Percentiles rank a stretch among this genome's conserved stretches.
These are phyloP conservation scores for Halocaridina rubra DNA, from an alignment of 2,888 invertebrate species.

Conservation along the genomic window DNA sequence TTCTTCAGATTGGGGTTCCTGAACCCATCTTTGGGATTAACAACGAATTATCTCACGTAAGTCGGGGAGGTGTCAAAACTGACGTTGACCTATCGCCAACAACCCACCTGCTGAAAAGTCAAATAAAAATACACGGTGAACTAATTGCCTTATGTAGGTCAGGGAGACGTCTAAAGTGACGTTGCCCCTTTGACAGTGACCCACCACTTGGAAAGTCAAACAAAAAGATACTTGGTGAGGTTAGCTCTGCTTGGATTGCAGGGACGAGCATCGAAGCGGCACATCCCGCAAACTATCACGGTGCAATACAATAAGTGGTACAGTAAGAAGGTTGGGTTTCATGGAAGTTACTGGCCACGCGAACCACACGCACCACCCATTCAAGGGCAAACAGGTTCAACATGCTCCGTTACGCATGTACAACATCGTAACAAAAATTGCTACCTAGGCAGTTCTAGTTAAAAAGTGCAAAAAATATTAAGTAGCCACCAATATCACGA, in stretches of 20 bases:
- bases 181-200: not conserved
- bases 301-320: constrained; percentile 56
- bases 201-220: not conserved
- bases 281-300: constrained; percentile 20
- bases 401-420: constrained; percentile 49
- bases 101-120: not conserved
- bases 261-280: not conserved
- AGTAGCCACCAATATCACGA: constrained; percentile 57
- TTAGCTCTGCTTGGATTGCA: not conserved
- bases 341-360: constrained; percentile 53
- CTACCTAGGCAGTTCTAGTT: constrained; percentile 56
- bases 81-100: not conserved
- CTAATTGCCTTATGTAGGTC: constrained; percentile 12
- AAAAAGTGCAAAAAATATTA: constrained; percentile 54
- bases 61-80: constrained; percentile 6
- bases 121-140: not conserved
- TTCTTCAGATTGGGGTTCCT: constrained; percentile 8
- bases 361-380: constrained; percentile 37
- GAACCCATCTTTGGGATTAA: constrained; percentile 1
- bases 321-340: constrained; percentile 42
- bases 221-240: not conserved
- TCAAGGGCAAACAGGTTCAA: constrained; percentile 34
- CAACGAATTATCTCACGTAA: constrained; percentile 37
- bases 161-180: constrained; percentile 1
- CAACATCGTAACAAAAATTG: constrained; percentile 57